These are phyloP conservation scores for Torymus texanus DNA, from an alignment of 2,888 invertebrate species.

Conservation along the genomic window DNA sequence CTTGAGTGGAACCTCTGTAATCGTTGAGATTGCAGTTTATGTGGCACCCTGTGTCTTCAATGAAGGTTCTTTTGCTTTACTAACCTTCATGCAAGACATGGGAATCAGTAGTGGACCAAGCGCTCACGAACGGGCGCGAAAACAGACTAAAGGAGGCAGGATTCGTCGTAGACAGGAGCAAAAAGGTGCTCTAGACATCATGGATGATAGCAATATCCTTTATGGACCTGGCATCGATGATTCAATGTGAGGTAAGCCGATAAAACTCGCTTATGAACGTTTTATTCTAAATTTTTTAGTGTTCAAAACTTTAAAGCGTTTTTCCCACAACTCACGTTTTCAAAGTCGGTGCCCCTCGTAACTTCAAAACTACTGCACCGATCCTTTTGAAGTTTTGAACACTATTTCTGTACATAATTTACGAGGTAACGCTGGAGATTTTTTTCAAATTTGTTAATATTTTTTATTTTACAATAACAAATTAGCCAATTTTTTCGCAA, in stretches of 20 bases:
- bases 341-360: neutral
- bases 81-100: slow-evolving; percentile 54
- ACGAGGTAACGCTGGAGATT: too few species aligned
- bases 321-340: slow-evolving; percentile 14
- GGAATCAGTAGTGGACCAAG: slow-evolving; percentile 45
- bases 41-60: slow-evolving; percentile 54
- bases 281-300: neutral
- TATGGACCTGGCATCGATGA: slow-evolving; percentile 9
- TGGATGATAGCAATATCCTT: neutral
- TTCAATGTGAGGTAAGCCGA: neutral
- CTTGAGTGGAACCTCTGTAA: neutral
- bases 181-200: slow-evolving; percentile 58
- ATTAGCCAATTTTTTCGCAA: slow-evolving; percentile 13
- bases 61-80: slow-evolving; percentile 53
- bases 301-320: slow-evolving; percentile 13
- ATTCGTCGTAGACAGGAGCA: slow-evolving; percentile 55
- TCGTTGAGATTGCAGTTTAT: slow-evolving; percentile 3
- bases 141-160: slow-evolving; percentile 46
- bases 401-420: neutral
- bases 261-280: too few species aligned
- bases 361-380: neutral
- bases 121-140: slow-evolving; percentile 48
- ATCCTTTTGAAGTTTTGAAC: slow-evolving; percentile 7
- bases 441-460: slow-evolving; percentile 1
- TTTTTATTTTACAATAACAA: slow-evolving; percentile 39